Percentiles rank a stretch among this genome's conserved stretches.
Evolutionary conservation across 2,888 invertebrate species (phyloP).

Genomic region (Pegoplata infirma): DNA sequence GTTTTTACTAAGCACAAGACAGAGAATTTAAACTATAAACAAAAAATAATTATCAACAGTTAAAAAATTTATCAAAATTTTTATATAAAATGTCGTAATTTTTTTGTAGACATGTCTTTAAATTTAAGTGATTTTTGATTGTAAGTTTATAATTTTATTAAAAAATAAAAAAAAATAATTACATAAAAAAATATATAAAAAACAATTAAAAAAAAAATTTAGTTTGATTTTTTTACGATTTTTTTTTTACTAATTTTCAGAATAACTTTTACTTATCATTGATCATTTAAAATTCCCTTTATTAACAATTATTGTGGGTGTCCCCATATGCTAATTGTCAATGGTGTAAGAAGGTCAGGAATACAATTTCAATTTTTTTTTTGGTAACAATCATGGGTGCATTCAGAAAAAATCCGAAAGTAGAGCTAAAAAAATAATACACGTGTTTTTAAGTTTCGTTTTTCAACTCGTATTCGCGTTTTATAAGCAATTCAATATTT

Average conservation of each 20-base stretch:
- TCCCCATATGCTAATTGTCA: too few relatives aligned
- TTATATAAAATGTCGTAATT: conserved; percentile 59
- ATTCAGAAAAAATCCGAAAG: too few relatives aligned
- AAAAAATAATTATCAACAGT: conserved; percentile 64
- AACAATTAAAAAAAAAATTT: conserved; percentile 52
- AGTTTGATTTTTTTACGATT: conserved; percentile 35
- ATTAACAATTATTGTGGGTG: not conserved
- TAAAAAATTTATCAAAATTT: conserved; percentile 63
- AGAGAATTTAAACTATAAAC: conserved; percentile 43
- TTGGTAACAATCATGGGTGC: too few relatives aligned
- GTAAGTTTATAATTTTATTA: conserved; percentile 76
- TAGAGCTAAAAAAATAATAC: too few relatives aligned
- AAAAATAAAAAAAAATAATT: conserved; percentile 70
- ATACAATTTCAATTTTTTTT: too few relatives aligned
- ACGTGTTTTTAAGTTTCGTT: too few relatives aligned
- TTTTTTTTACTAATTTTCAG: conserved; percentile 28
- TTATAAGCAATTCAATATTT: too few relatives aligned
- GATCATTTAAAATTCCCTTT: not conserved
- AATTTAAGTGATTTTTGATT: conserved; percentile 77
- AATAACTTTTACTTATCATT: not conserved
- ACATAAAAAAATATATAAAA: conserved; percentile 65
- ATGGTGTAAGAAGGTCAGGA: too few relatives aligned
- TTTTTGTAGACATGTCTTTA: conserved; percentile 73
- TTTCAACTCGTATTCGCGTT: too few relatives aligned
- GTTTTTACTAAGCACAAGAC: conserved; percentile 26